These are phyloP conservation scores for Lanistes nyassanus DNA, from an alignment of 1,140 invertebrate species.

Conservation along the genomic window DNA sequence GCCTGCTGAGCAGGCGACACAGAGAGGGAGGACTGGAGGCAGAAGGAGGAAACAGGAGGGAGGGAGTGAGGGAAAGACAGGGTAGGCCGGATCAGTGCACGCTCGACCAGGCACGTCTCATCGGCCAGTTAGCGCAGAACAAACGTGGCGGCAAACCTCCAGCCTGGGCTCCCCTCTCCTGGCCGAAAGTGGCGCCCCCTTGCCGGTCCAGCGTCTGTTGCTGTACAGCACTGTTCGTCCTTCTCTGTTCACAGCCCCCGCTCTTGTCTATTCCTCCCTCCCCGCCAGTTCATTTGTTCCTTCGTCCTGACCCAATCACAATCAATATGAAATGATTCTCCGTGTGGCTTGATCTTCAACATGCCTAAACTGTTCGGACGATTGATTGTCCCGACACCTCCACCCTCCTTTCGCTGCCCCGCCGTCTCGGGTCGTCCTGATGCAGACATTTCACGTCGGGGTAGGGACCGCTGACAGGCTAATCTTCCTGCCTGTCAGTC, in stretches of 20 bases:
- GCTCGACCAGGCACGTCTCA: neutral
- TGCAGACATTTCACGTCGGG: too few species aligned
- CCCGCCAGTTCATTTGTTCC: neutral
- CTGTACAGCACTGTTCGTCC: neutral
- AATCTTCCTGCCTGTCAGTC: too few species aligned
- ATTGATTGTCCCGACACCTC: slow-evolving; percentile 4
- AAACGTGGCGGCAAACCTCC: slow-evolving; percentile 2
- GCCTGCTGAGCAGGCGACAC: too few species aligned
- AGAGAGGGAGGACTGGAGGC: too few species aligned
- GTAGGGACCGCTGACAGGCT: too few species aligned
- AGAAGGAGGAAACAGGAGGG: neutral
- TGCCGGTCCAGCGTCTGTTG: neutral
- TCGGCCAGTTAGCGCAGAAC: neutral
- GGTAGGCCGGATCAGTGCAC: neutral
- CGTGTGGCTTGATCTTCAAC: slow-evolving; percentile 9
- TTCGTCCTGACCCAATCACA: neutral
- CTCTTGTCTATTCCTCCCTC: neutral
- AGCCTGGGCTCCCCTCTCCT: neutral
- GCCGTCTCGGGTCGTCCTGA: too few species aligned
- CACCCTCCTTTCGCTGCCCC: too few species aligned
- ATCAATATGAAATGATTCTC: slow-evolving; percentile 16
- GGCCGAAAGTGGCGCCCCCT: neutral
- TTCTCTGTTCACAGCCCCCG: neutral
- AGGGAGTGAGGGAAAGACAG: neutral
- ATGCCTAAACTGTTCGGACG: slow-evolving; percentile 14